These are phyloP conservation scores for Pogonognathellus flavescens DNA, from an alignment of 1,140 invertebrate species.

Conservation along the genomic window DNA sequence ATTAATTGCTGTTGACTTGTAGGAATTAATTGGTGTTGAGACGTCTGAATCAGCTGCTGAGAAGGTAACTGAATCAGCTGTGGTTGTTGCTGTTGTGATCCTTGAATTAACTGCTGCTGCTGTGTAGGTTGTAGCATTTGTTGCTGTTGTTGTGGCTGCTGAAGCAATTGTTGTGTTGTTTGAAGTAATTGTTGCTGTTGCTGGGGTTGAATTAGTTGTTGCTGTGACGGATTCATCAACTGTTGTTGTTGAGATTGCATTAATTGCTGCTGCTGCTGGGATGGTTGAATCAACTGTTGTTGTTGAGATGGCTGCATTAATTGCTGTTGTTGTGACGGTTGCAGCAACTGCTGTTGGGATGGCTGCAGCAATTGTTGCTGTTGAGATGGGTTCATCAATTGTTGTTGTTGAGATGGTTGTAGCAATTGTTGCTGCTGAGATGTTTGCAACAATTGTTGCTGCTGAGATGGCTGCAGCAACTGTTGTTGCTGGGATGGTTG, in stretches of 20 bases:
- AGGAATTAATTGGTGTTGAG: not conserved
- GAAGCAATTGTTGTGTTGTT: not conserved
- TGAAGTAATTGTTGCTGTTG: not conserved
- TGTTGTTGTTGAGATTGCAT: slow-evolving; percentile 46
- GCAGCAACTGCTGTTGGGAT: slow-evolving; percentile 3
- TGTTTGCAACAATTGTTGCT: slow-evolving; percentile 31
- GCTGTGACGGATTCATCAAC: not conserved
- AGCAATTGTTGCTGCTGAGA: not conserved
- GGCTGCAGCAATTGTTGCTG: slow-evolving; percentile 38
- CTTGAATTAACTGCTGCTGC: slow-evolving; percentile 35
- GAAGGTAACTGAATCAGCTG: not conserved
- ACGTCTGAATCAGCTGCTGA: not conserved
- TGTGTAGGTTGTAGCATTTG: not conserved
- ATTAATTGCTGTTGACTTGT: not conserved
- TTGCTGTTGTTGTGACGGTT: slow-evolving; percentile 32
- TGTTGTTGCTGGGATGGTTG: slow-evolving; percentile 19
- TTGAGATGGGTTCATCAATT: not conserved
- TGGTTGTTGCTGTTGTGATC: slow-evolving; percentile 26
- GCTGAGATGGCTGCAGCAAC: not conserved
- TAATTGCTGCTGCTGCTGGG: slow-evolving; percentile 14
- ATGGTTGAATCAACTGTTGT: slow-evolving; percentile 20
- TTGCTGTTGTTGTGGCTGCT: not conserved
- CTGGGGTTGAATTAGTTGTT: slow-evolving; percentile 14
- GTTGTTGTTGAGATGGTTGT: not conserved
- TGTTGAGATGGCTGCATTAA: slow-evolving; percentile 17